Evolutionary conservation across 2,113 vertebrate species (phyloP), one percentile per base, ranked within the genome.

Genomic region (Antechinus stuartii): DNA sequence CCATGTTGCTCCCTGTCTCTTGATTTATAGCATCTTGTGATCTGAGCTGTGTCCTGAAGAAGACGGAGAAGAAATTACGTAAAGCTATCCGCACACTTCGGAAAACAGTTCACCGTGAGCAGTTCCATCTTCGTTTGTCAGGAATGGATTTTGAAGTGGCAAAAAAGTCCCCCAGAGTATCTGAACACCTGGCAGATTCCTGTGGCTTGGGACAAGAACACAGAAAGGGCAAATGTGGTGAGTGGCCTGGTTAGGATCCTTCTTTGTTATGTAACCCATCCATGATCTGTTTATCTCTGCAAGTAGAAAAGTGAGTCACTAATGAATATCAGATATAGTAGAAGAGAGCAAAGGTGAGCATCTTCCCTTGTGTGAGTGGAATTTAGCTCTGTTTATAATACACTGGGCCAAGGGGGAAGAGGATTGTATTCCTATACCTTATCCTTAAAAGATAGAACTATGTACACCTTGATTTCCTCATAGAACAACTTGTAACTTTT

Each of bases 21-120:
- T 94, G 19, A 96, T 98, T 91, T 11, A 3, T 98, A 99, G 99
- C 99, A 95, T 98, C 99, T 16, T 99, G 99, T 53, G 99, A 99
- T 96, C 97, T 99, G 97, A 99, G 98, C 95, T 99, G 99, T 30
- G 98, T 98, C 26, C 98, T 99, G 14, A 99, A 99, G 25, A 99
- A 99, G 90, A 99, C 99, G 0, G 99, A 99, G 95, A 99, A 99
- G 98, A 98, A 99, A 68, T 99, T 99, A 47, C 99, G 99, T 96
- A 99, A 99, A 97, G 99, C 99, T 93, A 99, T 99, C 96, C 98
- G 99, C 26, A 99, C 99, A 0, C 97, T 99, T 90, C 98, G 99
- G 96, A 99, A 99, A 98, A 99, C 99, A 7, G 99, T 99, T 98
- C 99, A 98, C 98, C 98, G 99, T 97, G 99, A 99, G 90, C 99